Evolutionary conservation across 2,113 vertebrate species (phyloP).

Genomic region (Sclerurus mexicanus): DNA sequence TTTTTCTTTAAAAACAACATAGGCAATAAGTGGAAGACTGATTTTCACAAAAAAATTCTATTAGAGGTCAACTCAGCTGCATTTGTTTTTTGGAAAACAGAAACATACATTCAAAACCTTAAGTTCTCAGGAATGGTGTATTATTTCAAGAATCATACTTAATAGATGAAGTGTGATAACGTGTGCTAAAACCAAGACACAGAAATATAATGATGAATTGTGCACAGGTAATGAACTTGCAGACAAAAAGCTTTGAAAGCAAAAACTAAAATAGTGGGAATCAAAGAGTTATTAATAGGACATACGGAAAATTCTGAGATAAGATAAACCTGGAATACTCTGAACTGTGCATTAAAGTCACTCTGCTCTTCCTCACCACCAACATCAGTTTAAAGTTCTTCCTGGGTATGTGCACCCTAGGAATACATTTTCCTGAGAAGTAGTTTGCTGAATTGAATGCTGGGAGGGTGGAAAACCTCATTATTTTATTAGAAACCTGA

Average conservation of each 20-base stretch:
- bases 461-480: background rate
- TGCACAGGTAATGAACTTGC: background rate
- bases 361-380: background rate
- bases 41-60: background rate
- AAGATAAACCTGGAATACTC: background rate
- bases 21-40: background rate
- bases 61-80: background rate
- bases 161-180: background rate
- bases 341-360: fast-evolving
- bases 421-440: background rate
- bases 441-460: background rate
- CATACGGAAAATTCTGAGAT: background rate
- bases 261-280: background rate
- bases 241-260: background rate
- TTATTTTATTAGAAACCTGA: background rate
- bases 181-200: background rate
- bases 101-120: background rate
- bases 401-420: background rate
- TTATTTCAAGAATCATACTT: background rate
- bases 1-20: background rate
- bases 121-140: background rate
- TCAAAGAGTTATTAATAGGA: background rate
- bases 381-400: background rate
- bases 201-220: background rate
- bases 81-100: background rate